Percentiles rank a stretch among this genome's conserved stretches.
Evolutionary conservation across 2,888 invertebrate genomes (phyloP).

Genomic region (Amphipoea oculea): DNA sequence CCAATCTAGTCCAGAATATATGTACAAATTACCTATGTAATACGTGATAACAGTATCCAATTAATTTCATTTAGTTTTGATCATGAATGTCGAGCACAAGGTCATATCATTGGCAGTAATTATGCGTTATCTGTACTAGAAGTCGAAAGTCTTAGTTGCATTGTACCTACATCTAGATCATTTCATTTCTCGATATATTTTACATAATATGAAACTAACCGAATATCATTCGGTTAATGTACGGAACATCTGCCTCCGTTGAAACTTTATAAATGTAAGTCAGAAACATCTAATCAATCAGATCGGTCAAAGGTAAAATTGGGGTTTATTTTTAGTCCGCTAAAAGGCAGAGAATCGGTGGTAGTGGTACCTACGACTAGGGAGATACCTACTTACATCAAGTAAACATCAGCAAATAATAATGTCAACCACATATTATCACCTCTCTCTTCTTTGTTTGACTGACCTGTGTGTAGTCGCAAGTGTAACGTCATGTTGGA

Average conservation of each 20-base stretch:
- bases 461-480: constrained; percentile 93
- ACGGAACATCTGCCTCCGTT: not conserved
- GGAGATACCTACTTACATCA: not conserved
- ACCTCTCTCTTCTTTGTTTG: constrained; percentile 40
- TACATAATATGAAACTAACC: not conserved
- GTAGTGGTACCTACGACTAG: not conserved
- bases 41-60: constrained; percentile 16
- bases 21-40: not conserved
- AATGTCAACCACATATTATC: constrained; percentile 34
- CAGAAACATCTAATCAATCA: not conserved
- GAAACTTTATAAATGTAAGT: constrained; percentile 1
- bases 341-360: not conserved
- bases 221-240: not conserved
- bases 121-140: constrained; percentile 10
- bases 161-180: not conserved
- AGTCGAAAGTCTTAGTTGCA: constrained; percentile 4
- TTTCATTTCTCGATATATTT: not conserved
- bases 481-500: constrained; percentile 96
- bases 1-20: constrained; percentile 3
- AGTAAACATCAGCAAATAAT: not conserved
- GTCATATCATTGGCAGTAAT: constrained; percentile 23
- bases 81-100: constrained; percentile 39
- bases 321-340: not conserved
- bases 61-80: constrained; percentile 35
- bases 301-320: not conserved